Base-by-base conservation (phyloP, 2,797 vertebrate species). In the Onychomys arenicola region DNA sequence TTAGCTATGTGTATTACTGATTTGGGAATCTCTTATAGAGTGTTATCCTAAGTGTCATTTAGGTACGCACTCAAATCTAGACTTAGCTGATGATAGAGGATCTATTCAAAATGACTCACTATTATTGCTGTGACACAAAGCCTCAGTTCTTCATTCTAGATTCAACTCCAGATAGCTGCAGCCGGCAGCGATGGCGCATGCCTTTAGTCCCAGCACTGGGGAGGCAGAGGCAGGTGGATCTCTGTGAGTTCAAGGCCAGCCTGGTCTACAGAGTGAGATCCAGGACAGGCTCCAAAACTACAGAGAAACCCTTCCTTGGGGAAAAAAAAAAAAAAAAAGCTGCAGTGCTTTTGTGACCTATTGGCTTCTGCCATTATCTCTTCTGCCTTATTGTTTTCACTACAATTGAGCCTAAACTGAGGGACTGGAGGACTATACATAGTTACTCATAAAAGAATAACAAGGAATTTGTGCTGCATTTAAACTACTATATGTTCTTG, bases 381-480 rank as follows among this genome's bases (percentile, higher is more conserved):
- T 92, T 95, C 34, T 84, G 46, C 37, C 23, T 65, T 92, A 21
- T 14, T 95, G 19, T 91, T 93, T 91, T 88, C 5, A 13, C 69
- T 75, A 91, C 90, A 80, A 83, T 16, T 90, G 52, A 85, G n/a
- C 87, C n/a, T 23, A 95, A 16, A 40, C 13, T 29, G 73, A 61
- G 2, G 69, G 55, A 61, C 82, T 81, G 13, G 4, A 80, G 21
- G 29, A 88, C 75, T 61, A 80, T 12, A 29, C 29, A 40, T 71
- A 71, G 6, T n/a, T 29, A 91, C 6, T 91, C 87, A 92, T 85
- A 89, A 16, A 81, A 96, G 49, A 90, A 9, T 89, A 90, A 37
- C 67, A 77, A 90, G 89, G 37, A 90, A 82, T 85, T 49, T 89
- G 6, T 96, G 49, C 65, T 67, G 75, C 52, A 59, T 93, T 92